Evolutionary conservation across 2,113 vertebrate genomes (phyloP).

Genomic region (Scartelaos histophorus): DNA sequence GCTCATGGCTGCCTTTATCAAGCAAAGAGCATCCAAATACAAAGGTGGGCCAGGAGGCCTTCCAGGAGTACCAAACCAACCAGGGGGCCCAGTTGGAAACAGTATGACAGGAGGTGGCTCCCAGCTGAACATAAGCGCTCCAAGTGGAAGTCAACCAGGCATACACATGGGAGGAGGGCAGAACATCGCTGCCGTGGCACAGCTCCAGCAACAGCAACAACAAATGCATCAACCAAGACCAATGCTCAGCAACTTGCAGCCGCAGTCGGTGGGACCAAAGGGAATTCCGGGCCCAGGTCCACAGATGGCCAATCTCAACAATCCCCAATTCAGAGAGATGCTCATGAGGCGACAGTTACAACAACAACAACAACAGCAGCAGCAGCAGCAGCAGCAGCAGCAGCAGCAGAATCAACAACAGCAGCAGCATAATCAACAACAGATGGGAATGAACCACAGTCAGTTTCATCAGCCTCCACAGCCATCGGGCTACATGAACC

Average conservation of each 20-base stretch:
- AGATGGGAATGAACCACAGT: slow-evolving; percentile 84
- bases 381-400: slow-evolving; percentile 77
- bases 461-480: slow-evolving; percentile 91
- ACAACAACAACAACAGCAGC: slow-evolving; percentile 3
- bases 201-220: slow-evolving; percentile 82
- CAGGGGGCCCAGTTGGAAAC: slow-evolving; percentile 73
- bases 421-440: slow-evolving; percentile 71
- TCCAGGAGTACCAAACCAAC: slow-evolving; percentile 69
- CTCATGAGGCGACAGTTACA: slow-evolving; percentile 84
- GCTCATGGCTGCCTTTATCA: slow-evolving; percentile 96
- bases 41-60: slow-evolving; percentile 79
- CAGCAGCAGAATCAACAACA: slow-evolving; percentile 81
- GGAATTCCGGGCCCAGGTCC: slow-evolving; percentile 79
- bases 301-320: slow-evolving; percentile 78
- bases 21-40: slow-evolving; percentile 92
- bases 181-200: slow-evolving; percentile 76
- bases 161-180: slow-evolving; percentile 82
- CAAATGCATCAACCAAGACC: slow-evolving; percentile 82
- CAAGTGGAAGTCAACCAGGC: slow-evolving; percentile 77
- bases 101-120: slow-evolving; percentile 71
- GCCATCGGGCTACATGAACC: slow-evolving; percentile 82
- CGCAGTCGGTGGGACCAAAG: slow-evolving; percentile 73
- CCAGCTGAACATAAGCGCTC: slow-evolving; percentile 81
- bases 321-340: slow-evolving; percentile 86
- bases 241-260: slow-evolving; percentile 70